Conservation (phyloP, 2,797 vertebrate genomes). For the Myotis vivesi region DNA sequence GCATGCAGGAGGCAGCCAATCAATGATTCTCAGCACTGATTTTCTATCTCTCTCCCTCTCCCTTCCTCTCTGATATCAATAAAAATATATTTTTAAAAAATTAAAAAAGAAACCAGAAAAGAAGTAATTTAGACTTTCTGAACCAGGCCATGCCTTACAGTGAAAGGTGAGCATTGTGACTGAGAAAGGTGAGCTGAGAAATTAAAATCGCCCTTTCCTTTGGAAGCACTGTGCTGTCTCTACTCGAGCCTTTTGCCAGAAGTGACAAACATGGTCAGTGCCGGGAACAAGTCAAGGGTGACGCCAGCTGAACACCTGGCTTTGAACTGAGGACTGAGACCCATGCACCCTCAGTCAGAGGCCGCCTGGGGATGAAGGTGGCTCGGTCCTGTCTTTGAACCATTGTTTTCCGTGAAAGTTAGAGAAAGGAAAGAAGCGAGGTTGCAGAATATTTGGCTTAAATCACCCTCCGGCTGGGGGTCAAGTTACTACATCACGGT, state of each 20-base stretch:
- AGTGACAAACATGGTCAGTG: background rate
- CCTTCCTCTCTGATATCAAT: no score
- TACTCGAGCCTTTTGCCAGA: background rate
- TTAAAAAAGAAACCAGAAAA: background rate
- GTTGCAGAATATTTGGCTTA: background rate
- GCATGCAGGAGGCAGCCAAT: no score
- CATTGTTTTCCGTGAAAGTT: background rate
- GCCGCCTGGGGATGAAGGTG: accelerated
- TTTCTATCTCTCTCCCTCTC: no score
- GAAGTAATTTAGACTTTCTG: background rate
- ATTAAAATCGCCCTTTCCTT: background rate
- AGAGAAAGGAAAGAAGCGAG: background rate
- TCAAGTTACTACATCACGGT: background rate
- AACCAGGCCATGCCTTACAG: background rate
- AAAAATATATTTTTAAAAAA: no score
- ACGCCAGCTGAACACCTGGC: background rate
- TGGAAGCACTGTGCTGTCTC: accelerated
- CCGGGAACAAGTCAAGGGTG: background rate
- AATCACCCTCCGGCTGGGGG: background rate
- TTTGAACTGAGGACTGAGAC: background rate
- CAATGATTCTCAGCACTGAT: no score
- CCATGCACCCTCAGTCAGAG: accelerated
- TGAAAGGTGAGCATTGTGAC: background rate
- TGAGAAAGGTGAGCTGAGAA: background rate
- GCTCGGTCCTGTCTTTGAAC: background rate